Conservation (phyloP, 2,888 invertebrate species). For the Dendrolimus houi region DNA sequence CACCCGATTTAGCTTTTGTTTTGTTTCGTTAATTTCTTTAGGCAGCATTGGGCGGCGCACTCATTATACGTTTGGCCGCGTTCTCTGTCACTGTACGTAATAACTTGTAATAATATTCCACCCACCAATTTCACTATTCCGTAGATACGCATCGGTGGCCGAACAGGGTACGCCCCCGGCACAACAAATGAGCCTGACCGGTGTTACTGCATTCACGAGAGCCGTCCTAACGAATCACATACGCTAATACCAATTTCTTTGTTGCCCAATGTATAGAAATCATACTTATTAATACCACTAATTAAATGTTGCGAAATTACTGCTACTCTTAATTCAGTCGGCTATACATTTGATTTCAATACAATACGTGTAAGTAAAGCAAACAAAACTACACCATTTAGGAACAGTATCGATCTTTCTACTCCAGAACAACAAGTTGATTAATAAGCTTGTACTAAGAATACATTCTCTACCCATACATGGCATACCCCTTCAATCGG, state of each 20-base stretch:
- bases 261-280: background rate
- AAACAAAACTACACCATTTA: too few relatives aligned
- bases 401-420: too few relatives aligned
- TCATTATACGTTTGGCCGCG: constrained; percentile 35
- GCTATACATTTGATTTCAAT: too few relatives aligned
- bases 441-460: too few relatives aligned
- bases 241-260: background rate
- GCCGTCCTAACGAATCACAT: background rate
- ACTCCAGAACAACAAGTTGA: too few relatives aligned
- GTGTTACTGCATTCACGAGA: constrained; percentile 17
- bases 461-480: too few relatives aligned
- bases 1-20: constrained; percentile 2
- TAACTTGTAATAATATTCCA: constrained; percentile 66
- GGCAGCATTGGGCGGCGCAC: constrained; percentile 43
- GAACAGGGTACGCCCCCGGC: constrained; percentile 43
- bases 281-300: too few relatives aligned
- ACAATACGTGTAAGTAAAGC: too few relatives aligned
- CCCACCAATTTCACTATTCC: constrained; percentile 66
- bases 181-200: constrained; percentile 41
- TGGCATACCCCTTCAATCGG: too few relatives aligned
- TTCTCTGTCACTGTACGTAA: constrained; percentile 54
- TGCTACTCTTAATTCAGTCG: too few relatives aligned
- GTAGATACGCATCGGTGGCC: constrained; percentile 69
- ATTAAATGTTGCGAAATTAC: too few relatives aligned
- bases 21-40: constrained; percentile 19